A percentile compares a stretch with the other conserved stretches of the same genome.
Evolutionary conservation across 2,113 vertebrate genomes (phyloP).

Genomic region (Bubalus kerabau): DNA sequence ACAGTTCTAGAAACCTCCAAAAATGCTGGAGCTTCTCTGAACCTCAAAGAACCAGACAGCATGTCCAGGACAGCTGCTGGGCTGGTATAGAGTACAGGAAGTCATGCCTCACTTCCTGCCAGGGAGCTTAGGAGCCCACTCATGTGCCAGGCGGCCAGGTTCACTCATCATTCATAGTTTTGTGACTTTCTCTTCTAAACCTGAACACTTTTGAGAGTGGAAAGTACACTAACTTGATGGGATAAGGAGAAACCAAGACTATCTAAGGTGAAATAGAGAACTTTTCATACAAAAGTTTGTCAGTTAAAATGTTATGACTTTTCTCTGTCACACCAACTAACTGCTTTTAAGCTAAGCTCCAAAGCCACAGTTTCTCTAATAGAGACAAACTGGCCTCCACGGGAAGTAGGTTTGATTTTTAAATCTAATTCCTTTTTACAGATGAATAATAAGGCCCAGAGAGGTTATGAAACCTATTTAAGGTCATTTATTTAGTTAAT

Average conservation of each 20-base stretch:
- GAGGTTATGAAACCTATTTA: neutral
- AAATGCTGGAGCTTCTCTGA: neutral
- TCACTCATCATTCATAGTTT: neutral
- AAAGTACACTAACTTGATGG: neutral
- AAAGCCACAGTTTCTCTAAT: neutral
- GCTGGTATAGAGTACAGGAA: rapidly evolving
- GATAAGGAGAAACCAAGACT: neutral
- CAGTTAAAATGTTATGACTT: neutral
- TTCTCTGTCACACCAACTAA: neutral
- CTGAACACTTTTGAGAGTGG: neutral
- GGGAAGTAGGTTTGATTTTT: neutral
- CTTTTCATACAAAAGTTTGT: neutral
- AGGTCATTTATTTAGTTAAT: neutral
- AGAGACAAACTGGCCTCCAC: neutral
- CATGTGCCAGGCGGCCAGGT: neutral
- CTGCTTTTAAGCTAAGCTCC: neutral
- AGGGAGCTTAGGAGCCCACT: neutral
- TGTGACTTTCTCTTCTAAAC: neutral
- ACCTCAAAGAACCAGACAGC: neutral
- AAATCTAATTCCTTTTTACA: neutral
- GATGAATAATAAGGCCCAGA: neutral
- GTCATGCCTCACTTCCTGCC: neutral
- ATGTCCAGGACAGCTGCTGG: neutral
- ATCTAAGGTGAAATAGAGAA: neutral
- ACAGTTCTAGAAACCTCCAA: neutral